phyloP scores from a whole-genome alignment of 2,113 vertebrate genomes.

The Upupa epops region DNA sequence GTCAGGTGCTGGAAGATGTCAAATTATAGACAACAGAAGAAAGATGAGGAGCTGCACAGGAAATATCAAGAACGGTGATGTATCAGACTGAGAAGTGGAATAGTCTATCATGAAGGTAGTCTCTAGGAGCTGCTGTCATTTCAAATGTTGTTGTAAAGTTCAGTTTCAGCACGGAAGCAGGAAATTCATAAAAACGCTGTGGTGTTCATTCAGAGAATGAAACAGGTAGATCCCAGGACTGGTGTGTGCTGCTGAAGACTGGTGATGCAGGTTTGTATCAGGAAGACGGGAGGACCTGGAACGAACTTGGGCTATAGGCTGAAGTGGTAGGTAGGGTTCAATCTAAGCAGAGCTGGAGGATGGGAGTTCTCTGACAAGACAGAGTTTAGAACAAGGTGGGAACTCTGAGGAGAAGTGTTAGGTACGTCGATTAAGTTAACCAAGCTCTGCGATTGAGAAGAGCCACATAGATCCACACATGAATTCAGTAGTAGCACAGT shows the following conservation, averaged over 20 bases:
- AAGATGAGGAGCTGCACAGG: neutral
- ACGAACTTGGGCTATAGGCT: neutral
- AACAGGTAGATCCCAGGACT: neutral
- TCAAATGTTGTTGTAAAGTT: neutral
- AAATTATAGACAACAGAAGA: neutral
- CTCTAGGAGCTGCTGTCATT: neutral
- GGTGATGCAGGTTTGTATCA: neutral
- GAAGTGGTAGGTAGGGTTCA: neutral
- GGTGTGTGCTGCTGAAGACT: neutral
- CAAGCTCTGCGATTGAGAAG: accelerated
- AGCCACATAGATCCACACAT: accelerated
- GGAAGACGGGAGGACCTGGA: neutral
- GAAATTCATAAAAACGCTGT: neutral
- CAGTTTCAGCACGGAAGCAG: neutral
- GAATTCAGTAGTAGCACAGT: neutral
- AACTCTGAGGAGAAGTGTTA: neutral
- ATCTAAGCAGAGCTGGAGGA: neutral
- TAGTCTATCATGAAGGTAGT: neutral
- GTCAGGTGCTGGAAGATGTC: neutral
- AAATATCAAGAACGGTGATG: neutral
- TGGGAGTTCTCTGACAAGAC: neutral
- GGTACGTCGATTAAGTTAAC: neutral
- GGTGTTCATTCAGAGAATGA: neutral
- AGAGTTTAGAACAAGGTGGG: neutral
- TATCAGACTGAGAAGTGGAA: neutral